phyloP scores from a whole-genome alignment of 2,888 invertebrate species.

The Protonemura montana region DNA sequence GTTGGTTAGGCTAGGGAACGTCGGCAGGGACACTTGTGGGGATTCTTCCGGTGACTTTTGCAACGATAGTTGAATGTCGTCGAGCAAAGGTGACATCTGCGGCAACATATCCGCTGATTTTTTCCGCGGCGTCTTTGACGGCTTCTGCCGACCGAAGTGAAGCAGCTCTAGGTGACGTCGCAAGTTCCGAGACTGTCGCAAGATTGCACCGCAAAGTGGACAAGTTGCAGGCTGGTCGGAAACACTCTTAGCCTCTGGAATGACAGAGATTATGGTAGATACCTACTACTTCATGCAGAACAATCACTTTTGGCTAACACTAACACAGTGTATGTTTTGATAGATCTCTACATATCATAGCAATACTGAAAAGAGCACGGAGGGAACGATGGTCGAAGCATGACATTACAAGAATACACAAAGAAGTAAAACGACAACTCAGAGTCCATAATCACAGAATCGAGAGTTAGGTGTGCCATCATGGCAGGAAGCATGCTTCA shows the following conservation, averaged over 20 bases:
- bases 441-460: not conserved
- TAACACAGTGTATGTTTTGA: too few relatives aligned
- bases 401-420: not conserved
- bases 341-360: too few relatives aligned
- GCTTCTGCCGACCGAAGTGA: conserved; percentile 48
- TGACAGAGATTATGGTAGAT: not conserved
- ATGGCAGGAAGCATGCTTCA: conserved; percentile 21
- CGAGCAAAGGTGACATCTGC: not conserved
- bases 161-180: conserved; percentile 53
- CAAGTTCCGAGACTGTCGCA: conserved; percentile 53
- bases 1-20: not conserved
- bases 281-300: conserved; percentile 1
- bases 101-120: not conserved
- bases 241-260: conserved; percentile 49
- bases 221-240: conserved; percentile 53
- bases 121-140: not conserved
- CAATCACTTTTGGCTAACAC: too few relatives aligned
- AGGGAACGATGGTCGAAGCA: too few relatives aligned
- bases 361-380: too few relatives aligned
- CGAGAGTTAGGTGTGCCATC: conserved; percentile 18
- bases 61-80: not conserved
- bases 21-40: not conserved
- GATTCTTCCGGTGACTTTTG: not conserved
- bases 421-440: not conserved
- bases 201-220: conserved; percentile 51